Percentiles rank a stretch among this genome's conserved stretches.
These are phyloP conservation scores for Eupeodes latifasciatus DNA, from an alignment of 2,888 invertebrate species.

Conservation along the genomic window DNA sequence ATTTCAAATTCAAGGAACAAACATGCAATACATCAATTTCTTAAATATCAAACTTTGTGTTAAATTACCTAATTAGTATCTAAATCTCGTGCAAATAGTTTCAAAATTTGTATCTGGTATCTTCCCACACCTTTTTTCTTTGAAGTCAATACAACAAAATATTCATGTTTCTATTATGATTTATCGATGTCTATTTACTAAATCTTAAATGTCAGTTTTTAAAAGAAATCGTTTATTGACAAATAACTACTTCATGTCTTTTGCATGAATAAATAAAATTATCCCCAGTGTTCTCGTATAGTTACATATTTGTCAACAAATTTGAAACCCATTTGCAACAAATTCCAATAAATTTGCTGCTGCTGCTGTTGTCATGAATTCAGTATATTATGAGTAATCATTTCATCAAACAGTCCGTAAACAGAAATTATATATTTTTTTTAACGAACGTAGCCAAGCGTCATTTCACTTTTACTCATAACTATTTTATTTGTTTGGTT, in stretches of 20 bases:
- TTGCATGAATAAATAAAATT: background rate
- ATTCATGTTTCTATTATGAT: too few relatives aligned
- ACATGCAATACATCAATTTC: too few relatives aligned
- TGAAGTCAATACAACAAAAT: too few relatives aligned
- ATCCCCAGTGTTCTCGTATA: background rate
- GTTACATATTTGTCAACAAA: background rate
- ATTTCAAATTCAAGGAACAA: too few relatives aligned
- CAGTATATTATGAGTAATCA: conserved; percentile 22
- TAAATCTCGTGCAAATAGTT: too few relatives aligned
- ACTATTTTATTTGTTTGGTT: background rate
- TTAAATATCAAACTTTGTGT: too few relatives aligned
- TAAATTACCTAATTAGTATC: too few relatives aligned
- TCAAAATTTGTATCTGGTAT: too few relatives aligned
- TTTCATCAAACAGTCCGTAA: conserved; percentile 7
- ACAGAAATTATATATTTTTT: conserved; percentile 12
- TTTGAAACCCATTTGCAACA: conserved; percentile 19
- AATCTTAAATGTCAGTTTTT: too few relatives aligned
- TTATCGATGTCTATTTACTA: too few relatives aligned
- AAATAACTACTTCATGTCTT: background rate
- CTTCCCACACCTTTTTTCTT: too few relatives aligned
- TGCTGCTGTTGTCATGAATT: background rate
- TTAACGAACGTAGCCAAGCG: conserved; percentile 27
- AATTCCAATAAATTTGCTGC: conserved; percentile 8
- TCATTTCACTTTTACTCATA: conserved; percentile 57
- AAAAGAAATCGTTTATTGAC: too few relatives aligned